phyloP scores from a whole-genome alignment of 2,113 vertebrate genomes.

The Gallinago jamesoni region DNA sequence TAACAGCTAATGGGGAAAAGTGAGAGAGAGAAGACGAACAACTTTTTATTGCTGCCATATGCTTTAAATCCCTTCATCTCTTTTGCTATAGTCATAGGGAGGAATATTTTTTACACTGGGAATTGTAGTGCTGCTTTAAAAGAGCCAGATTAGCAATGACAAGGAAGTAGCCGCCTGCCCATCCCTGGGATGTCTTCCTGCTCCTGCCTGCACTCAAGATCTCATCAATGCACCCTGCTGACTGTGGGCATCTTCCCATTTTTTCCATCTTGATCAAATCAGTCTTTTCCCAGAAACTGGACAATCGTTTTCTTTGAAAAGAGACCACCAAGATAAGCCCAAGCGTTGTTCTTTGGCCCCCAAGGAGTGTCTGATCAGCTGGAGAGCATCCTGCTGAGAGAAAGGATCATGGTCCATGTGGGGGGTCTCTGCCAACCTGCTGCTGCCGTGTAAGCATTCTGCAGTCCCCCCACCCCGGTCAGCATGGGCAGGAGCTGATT shows the following conservation, averaged over 20 bases:
- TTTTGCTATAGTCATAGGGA: not conserved
- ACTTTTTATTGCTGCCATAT: not conserved
- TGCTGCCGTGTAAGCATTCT: not conserved
- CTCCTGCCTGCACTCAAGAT: not conserved
- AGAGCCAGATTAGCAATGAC: not conserved
- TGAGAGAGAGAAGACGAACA: not conserved
- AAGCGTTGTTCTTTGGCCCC: not conserved
- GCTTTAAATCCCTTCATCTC: not conserved
- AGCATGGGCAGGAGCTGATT: not conserved
- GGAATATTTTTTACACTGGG: not conserved
- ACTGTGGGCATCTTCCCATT: not conserved
- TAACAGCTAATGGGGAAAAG: not conserved
- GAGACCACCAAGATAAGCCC: not conserved
- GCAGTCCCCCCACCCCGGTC: not conserved
- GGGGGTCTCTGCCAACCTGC: not conserved
- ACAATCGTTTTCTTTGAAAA: not conserved
- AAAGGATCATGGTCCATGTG: rapidly evolving
- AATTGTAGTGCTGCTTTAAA: not conserved
- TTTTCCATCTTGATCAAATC: not conserved
- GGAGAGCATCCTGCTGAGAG: not conserved
- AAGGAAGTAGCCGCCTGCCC: not conserved
- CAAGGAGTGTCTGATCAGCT: not conserved
- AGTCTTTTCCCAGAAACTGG: not conserved
- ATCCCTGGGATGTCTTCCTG: not conserved
- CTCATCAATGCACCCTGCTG: not conserved